Percentiles rank a stretch among this genome's conserved stretches.
phyloP scores from a whole-genome alignment of 2,797 vertebrate species.

The Pelobates cultripes region DNA sequence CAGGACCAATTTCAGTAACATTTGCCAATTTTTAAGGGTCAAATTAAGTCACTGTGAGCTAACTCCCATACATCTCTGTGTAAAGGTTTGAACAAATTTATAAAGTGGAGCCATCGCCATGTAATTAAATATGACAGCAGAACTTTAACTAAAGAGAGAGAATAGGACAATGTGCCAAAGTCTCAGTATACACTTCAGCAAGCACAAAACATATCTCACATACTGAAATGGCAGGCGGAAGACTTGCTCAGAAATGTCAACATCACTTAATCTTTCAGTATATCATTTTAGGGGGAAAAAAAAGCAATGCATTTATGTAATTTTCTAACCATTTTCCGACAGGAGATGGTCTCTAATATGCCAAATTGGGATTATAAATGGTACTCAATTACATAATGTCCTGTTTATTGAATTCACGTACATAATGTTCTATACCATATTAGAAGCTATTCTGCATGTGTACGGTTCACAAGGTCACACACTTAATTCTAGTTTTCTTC shows the following conservation, averaged over 20 bases:
- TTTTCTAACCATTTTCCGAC: slow-evolving; percentile 19
- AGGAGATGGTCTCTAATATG: slow-evolving; percentile 10
- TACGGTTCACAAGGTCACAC: not conserved
- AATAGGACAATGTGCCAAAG: slow-evolving; percentile 57
- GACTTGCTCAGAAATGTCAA: slow-evolving; percentile 49
- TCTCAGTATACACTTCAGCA: slow-evolving; percentile 33
- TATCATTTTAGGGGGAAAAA: slow-evolving; percentile 30
- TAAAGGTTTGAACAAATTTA: slow-evolving; percentile 42
- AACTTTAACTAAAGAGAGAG: slow-evolving; percentile 44
- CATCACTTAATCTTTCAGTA: slow-evolving; percentile 34
- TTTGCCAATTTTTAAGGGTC: not conserved
- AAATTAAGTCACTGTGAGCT: not conserved
- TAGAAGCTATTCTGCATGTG: not conserved
- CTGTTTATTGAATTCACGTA: not conserved
- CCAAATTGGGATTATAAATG: slow-evolving; percentile 15
- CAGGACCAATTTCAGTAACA: not conserved
- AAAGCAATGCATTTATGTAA: slow-evolving; percentile 37
- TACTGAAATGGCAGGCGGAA: slow-evolving; percentile 48
- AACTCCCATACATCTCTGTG: not conserved
- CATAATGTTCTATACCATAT: not conserved
- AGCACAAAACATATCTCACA: slow-evolving; percentile 55
- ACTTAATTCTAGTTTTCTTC: not conserved
- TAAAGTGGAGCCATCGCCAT: slow-evolving; percentile 39
- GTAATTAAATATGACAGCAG: slow-evolving; percentile 50
- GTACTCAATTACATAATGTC: slow-evolving; percentile 11